A percentile compares a stretch with the other conserved stretches of the same genome.
Conservation (phyloP, 37 sponge, comb jelly and placozoan species). For the Agelas oroides region DNA sequence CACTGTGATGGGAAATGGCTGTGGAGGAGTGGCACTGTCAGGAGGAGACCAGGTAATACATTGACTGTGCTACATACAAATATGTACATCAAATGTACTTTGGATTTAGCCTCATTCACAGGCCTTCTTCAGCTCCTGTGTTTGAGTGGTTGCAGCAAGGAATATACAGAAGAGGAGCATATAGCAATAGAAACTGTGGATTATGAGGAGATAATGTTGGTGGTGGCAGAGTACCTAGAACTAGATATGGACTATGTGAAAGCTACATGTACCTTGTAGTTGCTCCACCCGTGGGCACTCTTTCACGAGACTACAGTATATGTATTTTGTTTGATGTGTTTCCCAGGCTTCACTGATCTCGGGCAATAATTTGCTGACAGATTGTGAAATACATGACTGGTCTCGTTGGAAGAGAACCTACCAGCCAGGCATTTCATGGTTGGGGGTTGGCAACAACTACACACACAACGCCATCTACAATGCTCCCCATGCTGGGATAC, state of each 20-base stretch:
- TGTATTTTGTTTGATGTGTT: too few species aligned
- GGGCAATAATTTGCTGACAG: constrained; percentile 26
- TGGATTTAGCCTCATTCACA: background rate
- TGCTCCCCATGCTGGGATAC: constrained; percentile 59
- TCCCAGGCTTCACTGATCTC: constrained; percentile 29
- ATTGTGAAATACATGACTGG: constrained; percentile 25
- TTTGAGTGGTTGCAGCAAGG: too few species aligned
- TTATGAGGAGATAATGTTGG: too few species aligned
- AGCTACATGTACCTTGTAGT: too few species aligned
- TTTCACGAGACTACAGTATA: too few species aligned
- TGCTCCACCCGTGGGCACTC: too few species aligned
- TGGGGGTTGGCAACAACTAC: constrained; percentile 54
- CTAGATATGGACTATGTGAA: too few species aligned
- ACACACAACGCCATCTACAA: constrained; percentile 28
- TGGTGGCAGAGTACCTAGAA: too few species aligned
- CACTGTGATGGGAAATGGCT: constrained; percentile 42
- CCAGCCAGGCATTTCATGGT: constrained; percentile 46
- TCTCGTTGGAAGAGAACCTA: constrained; percentile 65
- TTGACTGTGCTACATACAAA: background rate
- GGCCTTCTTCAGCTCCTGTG: too few species aligned
- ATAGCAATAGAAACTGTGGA: too few species aligned
- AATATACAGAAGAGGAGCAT: too few species aligned
- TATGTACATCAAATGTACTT: background rate
- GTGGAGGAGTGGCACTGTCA: constrained; percentile 36
- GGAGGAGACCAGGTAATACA: constrained; percentile 48